Percentiles rank a stretch among this genome's conserved stretches.
These are phyloP conservation scores for Sarcophaga bullata DNA, from an alignment of 1,140 invertebrate genomes.

Conservation along the genomic window DNA sequence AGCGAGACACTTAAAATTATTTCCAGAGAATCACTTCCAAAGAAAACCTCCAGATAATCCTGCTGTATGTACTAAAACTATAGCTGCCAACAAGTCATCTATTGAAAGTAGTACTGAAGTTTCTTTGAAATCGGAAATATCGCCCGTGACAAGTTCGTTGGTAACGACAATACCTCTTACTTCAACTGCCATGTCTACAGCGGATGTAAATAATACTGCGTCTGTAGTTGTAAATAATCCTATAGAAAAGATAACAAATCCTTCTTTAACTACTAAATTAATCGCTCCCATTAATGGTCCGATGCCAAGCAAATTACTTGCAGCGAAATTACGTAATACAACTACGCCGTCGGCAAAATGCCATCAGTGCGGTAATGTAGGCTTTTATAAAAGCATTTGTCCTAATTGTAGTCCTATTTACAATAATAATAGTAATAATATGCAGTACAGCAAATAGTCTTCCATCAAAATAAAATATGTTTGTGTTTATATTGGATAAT, in stretches of 20 bases:
- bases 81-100: neutral
- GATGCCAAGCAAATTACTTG: neutral
- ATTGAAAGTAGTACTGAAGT: too few relatives aligned
- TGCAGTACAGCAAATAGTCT: neutral
- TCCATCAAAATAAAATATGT: neutral
- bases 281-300: conserved; percentile 20
- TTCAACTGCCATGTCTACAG: neutral
- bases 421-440: conserved; percentile 10
- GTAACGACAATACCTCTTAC: neutral
- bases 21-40: conserved; percentile 3
- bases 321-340: neutral
- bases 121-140: too few relatives aligned
- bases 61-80: neutral
- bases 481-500: neutral
- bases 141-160: neutral
- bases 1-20: neutral
- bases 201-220: neutral
- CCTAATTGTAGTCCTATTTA: conserved; percentile 39
- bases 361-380: conserved; percentile 33
- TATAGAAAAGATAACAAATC: neutral
- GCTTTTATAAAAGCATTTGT: conserved; percentile 36
- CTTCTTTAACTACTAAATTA: neutral
- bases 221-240: neutral
- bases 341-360: neutral
- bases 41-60: neutral